phyloP scores from a whole-genome alignment of 2,113 vertebrate species.

The Paracanthobrama guichenoti region DNA sequence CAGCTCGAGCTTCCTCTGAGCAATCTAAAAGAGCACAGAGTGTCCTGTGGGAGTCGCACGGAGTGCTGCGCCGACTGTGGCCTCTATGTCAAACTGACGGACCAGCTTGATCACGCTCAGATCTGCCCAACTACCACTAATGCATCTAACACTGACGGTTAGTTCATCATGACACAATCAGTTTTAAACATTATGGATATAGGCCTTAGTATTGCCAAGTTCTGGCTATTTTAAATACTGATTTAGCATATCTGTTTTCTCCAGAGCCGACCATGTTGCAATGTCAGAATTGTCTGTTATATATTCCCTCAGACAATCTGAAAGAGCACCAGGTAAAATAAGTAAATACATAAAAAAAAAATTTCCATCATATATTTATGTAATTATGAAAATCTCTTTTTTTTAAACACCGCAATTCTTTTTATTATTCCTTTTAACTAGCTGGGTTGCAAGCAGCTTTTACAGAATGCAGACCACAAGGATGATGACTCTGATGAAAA shows the following conservation, averaged over 20 bases:
- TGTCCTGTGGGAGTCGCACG: conserved; percentile 72
- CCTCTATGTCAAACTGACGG: conserved; percentile 67
- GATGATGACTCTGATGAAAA: background rate
- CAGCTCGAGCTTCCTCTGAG: conserved; percentile 69
- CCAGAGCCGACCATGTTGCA: conserved; percentile 17
- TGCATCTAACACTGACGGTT: background rate
- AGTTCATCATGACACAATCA: background rate
- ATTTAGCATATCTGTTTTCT: background rate
- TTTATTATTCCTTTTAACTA: background rate
- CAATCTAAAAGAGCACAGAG: conserved; percentile 67
- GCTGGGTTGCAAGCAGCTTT: background rate
- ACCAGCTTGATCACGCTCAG: conserved; percentile 62
- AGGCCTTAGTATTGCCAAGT: background rate
- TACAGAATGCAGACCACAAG: background rate
- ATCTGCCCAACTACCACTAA: conserved; percentile 54
- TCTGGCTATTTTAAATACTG: background rate
- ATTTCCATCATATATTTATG: background rate
- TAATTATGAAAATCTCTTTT: background rate
- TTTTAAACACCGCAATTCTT: background rate
- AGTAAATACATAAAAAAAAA: conserved; percentile 24
- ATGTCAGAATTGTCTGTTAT: conserved; percentile 28
- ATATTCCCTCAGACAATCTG: conserved; percentile 50
- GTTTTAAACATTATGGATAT: background rate
- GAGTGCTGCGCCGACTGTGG: conserved; percentile 73
- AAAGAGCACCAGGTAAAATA: conserved; percentile 57